These are phyloP conservation scores for Epiblema foenella DNA, from an alignment of 2,888 invertebrate genomes.

Conservation along the genomic window DNA sequence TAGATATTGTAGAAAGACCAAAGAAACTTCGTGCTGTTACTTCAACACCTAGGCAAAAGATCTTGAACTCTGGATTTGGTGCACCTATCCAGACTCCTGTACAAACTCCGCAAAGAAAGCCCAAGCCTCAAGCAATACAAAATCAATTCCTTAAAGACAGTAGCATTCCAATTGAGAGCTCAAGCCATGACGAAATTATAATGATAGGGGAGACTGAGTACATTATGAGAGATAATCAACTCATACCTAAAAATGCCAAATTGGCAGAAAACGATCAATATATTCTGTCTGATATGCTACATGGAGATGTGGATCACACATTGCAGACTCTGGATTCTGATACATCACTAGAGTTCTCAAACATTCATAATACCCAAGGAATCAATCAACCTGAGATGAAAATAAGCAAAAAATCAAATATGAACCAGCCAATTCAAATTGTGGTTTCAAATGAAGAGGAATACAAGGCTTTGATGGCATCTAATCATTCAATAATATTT, in stretches of 20 bases:
- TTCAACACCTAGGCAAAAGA: conserved; percentile 67
- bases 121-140: conserved; percentile 50
- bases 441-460: conserved; percentile 82
- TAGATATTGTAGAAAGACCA: conserved; percentile 71
- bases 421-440: conserved; percentile 77
- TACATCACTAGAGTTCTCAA: conserved; percentile 64
- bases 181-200: conserved; percentile 68
- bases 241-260: conserved; percentile 63
- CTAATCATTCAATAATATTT: conserved; percentile 78
- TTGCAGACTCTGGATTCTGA: conserved; percentile 56
- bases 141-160: conserved; percentile 61
- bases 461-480: conserved; percentile 76
- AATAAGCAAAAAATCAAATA: conserved; percentile 63
- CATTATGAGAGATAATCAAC: conserved; percentile 74
- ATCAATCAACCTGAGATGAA: conserved; percentile 61
- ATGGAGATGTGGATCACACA: conserved; percentile 59
- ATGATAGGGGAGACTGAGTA: conserved; percentile 86
- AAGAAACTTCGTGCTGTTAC: conserved; percentile 60
- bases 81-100: conserved; percentile 45
- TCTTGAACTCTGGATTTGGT: conserved; percentile 70
- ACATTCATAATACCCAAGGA: conserved; percentile 57
- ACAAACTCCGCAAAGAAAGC: conserved; percentile 50
- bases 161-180: conserved; percentile 48
- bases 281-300: conserved; percentile 61
- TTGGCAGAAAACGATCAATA: conserved; percentile 55